Conservation (phyloP, 2,113 vertebrate genomes). For the Microtus oregoni region DNA sequence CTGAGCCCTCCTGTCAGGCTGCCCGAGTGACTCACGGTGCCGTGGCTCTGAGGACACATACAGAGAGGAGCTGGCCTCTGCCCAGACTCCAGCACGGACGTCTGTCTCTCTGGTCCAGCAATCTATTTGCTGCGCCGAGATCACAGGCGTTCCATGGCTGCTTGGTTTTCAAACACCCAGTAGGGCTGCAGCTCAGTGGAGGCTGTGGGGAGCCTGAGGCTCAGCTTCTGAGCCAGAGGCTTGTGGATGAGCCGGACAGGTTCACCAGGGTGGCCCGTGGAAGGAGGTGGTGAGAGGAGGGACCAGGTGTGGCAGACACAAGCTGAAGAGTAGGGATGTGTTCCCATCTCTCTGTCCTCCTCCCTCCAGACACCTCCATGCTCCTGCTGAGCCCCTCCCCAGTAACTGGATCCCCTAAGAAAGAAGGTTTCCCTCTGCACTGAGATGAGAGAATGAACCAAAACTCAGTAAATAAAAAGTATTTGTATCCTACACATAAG, state of each 20-base stretch:
- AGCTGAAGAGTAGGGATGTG: not conserved
- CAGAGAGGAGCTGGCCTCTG: too few relatives aligned
- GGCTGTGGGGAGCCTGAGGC: not conserved
- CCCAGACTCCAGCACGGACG: not conserved
- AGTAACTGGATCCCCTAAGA: not conserved
- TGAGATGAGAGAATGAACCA: not conserved
- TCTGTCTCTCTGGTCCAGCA: not conserved
- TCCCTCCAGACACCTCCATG: not conserved
- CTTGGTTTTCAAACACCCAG: not conserved
- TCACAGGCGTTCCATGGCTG: not conserved
- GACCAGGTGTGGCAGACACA: too few relatives aligned
- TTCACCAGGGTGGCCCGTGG: not conserved
- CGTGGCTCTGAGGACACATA: not conserved
- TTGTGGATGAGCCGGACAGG: not conserved
- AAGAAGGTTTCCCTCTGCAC: not conserved
- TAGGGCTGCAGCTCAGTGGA: too few relatives aligned
- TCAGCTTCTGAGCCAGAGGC: not conserved
- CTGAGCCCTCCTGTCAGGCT: too few relatives aligned
- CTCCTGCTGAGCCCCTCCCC: not conserved
- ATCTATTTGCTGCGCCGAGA: not conserved
- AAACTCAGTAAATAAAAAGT: not conserved
- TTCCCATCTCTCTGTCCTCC: not conserved
- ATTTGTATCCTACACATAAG: not conserved
- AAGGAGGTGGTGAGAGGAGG: not conserved
- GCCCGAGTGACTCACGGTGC: not conserved